Evolutionary conservation across 2,113 vertebrate species (phyloP), one percentile per base, ranked within the genome.

Genomic region (Paedocypris sp.): DNA sequence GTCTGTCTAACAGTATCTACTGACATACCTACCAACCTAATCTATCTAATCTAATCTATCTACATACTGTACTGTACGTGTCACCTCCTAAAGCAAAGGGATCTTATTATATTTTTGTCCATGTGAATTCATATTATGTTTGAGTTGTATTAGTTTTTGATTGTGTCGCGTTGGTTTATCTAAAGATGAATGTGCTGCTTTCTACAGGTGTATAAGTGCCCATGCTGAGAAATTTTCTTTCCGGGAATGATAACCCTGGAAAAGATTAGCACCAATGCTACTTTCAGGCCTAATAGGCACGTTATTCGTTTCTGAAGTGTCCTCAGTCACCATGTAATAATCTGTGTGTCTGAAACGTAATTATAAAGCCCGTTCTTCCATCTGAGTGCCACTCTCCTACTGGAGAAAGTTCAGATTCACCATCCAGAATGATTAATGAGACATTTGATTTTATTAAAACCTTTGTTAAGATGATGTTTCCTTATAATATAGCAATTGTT

Each of bases 301-400:
- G 53, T 13, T 43, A 31, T 43, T 32, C 7, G 6, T 11, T 20
- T 0, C 4, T 42, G 18, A 43, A 22, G 6, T 20, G 12, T 32
- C 18, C 12, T 43, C 23, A 31, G 1, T 57, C 25, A 31, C 3
- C 18, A 10, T 13, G 39, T 26, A 32, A 13, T 32, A 18, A 25
- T 56, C 52, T 38, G 2, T 56, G 50, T 31, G 22, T 15, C 38
- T 58, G 39, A 58, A 43, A 43, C 22, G 16, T 43, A 43, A 43
- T 57, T 57, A 43, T 15, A 32, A 43, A 18, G 4, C 4, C 18
- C 22, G 38, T 43, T 19, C 38, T 43, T 32, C 29, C 2, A 31
- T 16, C 16, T 29, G 26, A 42, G 38, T 41, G 38, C 53, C 16
- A n/a, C 53, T 57, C 26, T 31, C 31, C 5, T 28, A 10, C 25